Evolutionary conservation across 30 jellyfish, hydroid and myxozoan genomes (phyloP).

Genomic region (Turritopsis dohrnii): DNA sequence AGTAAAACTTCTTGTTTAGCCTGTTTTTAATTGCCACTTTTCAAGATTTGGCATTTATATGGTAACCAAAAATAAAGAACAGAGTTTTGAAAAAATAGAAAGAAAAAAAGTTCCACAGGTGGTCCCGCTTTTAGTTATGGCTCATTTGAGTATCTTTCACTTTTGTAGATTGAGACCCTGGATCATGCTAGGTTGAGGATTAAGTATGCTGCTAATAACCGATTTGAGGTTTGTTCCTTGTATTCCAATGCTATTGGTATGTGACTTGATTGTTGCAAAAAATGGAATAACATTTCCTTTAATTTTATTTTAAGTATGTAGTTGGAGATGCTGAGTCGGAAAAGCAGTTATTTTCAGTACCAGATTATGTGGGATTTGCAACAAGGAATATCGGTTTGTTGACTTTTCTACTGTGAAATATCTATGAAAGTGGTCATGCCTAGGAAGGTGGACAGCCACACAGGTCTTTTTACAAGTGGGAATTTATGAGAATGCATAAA

Average conservation of each 20-base stretch:
- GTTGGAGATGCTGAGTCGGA: conserved; percentile 76
- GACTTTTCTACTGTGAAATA: no score
- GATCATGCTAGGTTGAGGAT: conserved; percentile 91
- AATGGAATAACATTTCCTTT: neutral
- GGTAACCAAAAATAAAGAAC: no score
- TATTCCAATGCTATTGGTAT: neutral
- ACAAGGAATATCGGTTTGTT: conserved; percentile 64
- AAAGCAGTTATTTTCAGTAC: conserved; percentile 73
- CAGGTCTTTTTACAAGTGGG: no score
- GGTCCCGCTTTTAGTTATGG: no score
- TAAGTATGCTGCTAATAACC: conserved; percentile 87
- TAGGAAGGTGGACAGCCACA: no score
- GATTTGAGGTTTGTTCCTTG: conserved; percentile 54
- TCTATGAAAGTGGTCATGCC: no score
- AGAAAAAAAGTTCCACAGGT: no score
- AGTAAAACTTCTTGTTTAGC: no score
- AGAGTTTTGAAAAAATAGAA: no score
- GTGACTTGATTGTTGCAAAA: neutral
- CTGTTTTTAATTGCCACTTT: neutral
- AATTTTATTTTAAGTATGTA: conserved; percentile 1
- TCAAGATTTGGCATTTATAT: neutral
- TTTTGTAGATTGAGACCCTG: conserved; percentile 74
- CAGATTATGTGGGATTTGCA: conserved; percentile 88
- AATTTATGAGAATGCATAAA: no score
- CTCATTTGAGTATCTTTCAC: no score